Evolutionary conservation across 2,888 invertebrate species (phyloP), one percentile per base, ranked within the genome.

Genomic region (Dorcus parallelipipedus): DNA sequence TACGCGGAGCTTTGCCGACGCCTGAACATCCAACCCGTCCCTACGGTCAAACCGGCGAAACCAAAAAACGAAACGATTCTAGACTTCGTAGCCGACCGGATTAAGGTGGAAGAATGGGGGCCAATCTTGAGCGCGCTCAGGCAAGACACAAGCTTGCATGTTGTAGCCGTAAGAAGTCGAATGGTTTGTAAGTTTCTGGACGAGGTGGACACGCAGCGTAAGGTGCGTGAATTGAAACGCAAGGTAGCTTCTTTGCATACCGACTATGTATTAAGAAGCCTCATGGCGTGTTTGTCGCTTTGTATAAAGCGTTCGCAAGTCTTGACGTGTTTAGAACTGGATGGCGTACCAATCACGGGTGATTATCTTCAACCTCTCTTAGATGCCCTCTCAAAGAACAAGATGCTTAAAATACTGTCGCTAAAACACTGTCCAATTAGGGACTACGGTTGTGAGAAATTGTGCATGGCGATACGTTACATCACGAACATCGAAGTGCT

Each of bases 71-170:
- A 74, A 52, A 77, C 74, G 7, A 71, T 78, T 5, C 62, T 78
- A 63, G 91, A 91, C 66, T 87, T 92, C 68, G 84, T 84, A 63
- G 89, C 87, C 52, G 91, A 92, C 71, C 84, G 90, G 64, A 82
- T 92, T 51, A 88, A 87, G 69, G 85, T 88, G 61, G 85, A 83
- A 60, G 91, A 92, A 64, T 92, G 91, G 91, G 81, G 83, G 38
- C 86, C 91, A 1, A 86, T 92, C 49, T 77, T 89, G 51, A 88
- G 88, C 67, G 88, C 91, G 0, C 76, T 92, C 4, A 82, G 86
- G 49, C 82, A 86, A 63, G 92, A 92, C 73, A 81, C 86, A 51
- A 87, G 87, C 59, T 80, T 92, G 3, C 87, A 89, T 73, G 82
- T 85, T 60, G 80, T 91, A 60, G 81, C 83, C 38, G 83, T 91